These are phyloP conservation scores for Saccostrea glomerata DNA, from an alignment of 1,140 invertebrate genomes.

Conservation along the genomic window DNA sequence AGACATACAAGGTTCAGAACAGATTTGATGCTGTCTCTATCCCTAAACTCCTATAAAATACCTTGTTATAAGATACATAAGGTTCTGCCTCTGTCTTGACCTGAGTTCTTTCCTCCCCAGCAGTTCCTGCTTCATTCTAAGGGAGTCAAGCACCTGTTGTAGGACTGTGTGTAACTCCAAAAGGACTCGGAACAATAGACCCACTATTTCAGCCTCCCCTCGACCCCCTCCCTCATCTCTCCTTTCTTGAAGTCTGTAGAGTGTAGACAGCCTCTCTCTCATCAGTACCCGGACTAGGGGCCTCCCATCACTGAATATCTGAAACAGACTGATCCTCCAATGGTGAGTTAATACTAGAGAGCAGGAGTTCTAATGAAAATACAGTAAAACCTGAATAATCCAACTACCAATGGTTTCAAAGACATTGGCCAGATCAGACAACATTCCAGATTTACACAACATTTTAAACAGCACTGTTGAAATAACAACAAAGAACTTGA, in stretches of 20 bases:
- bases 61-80: neutral
- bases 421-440: too few species aligned
- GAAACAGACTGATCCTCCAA: neutral
- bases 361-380: neutral
- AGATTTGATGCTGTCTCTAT: too few species aligned
- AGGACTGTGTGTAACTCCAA: conserved; percentile 50
- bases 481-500: too few species aligned
- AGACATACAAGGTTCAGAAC: too few species aligned
- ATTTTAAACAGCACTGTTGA: too few species aligned
- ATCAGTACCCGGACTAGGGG: neutral
- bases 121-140: conserved; percentile 51
- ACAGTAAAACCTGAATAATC: too few species aligned
- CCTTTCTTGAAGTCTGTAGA: neutral
- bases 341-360: neutral
- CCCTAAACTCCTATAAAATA: too few species aligned
- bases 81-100: conserved; percentile 45
- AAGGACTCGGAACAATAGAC: conserved; percentile 54
- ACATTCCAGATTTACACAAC: too few species aligned
- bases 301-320: neutral
- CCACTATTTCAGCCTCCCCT: conserved; percentile 49
- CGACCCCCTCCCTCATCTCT: neutral
- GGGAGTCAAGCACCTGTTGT: conserved; percentile 47
- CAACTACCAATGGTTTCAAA: too few species aligned
- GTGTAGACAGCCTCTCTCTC: neutral
- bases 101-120: conserved; percentile 53